phyloP scores from a whole-genome alignment of 2,888 invertebrate species.

The Agrotis puta region DNA sequence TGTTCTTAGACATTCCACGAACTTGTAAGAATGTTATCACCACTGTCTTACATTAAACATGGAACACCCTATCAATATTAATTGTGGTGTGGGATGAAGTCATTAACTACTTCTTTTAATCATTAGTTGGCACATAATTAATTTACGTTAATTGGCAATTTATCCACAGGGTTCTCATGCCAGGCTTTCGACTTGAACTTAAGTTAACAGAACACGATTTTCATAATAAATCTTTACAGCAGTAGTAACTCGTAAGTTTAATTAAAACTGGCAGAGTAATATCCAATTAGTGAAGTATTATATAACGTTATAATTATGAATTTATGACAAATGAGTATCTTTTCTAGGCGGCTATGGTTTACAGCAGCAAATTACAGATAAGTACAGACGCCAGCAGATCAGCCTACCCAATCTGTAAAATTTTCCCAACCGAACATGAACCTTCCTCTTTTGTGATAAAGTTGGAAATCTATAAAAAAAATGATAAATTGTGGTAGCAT shows the following conservation, averaged over 20 bases:
- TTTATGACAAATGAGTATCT: conserved; percentile 14
- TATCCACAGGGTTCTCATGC: conserved; percentile 8
- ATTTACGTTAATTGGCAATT: conserved; percentile 31
- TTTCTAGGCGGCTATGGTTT: conserved; percentile 25
- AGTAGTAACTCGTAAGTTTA: conserved; percentile 36
- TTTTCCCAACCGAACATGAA: no score
- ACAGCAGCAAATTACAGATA: conserved; percentile 25
- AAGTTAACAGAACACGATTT: conserved; percentile 10
- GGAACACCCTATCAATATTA: conserved; percentile 31
- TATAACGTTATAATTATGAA: conserved; percentile 15
- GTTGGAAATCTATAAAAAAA: no score
- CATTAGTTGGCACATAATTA: conserved; percentile 21
- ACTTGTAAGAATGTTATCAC: conserved; percentile 22
- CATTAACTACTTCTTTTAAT: conserved; percentile 23
- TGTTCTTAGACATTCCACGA: conserved; percentile 22
- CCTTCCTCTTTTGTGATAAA: no score
- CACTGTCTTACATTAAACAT: conserved; percentile 7
- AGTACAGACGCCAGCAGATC: background rate
- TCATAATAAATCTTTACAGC: conserved; percentile 24
- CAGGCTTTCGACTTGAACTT: conserved; percentile 16
- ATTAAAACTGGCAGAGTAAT: conserved; percentile 39
- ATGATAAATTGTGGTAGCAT: no score
- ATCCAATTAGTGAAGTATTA: conserved; percentile 54
- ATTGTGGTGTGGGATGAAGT: conserved; percentile 30
- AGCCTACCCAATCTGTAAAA: no score